A percentile compares a stretch with the other conserved stretches of the same genome.
Evolutionary conservation across 2,113 vertebrate genomes (phyloP).

Genomic region (Mellivora capensis): DNA sequence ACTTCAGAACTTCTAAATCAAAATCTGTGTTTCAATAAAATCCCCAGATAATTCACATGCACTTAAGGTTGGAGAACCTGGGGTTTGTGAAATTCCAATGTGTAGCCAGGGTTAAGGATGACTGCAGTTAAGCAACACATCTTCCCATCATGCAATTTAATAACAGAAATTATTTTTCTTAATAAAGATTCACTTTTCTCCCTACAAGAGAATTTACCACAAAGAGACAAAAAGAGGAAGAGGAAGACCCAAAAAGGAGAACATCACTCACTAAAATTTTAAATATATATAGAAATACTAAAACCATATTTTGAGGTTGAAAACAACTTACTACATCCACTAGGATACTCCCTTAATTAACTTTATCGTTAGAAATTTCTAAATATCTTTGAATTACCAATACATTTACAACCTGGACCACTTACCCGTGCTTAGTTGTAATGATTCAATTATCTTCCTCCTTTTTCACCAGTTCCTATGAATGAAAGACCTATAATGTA

Average conservation of each 20-base stretch:
- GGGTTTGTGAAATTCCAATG: background rate
- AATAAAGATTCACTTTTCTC: background rate
- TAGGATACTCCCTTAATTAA: background rate
- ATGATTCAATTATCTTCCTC: background rate
- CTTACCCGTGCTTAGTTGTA: background rate
- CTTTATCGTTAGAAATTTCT: background rate
- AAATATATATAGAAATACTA: background rate
- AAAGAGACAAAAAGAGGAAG: background rate
- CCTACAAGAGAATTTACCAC: background rate
- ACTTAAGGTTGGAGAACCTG: background rate
- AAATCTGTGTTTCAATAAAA: background rate
- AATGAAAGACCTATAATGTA: background rate
- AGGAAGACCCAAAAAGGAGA: background rate
- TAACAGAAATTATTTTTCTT: background rate
- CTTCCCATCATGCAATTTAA: background rate
- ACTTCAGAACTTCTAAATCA: background rate
- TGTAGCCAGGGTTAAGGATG: background rate
- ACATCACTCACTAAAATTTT: background rate
- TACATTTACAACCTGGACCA: background rate
- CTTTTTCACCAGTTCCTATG: background rate
- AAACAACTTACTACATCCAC: background rate
- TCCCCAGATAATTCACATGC: background rate
- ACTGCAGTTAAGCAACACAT: background rate
- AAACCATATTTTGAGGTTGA: background rate
- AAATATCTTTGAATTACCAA: constrained; percentile 17